A percentile compares a stretch with the other conserved stretches of the same genome.
Evolutionary conservation across 2,797 vertebrate species (phyloP).

Genomic region (Agapornis canus): DNA sequence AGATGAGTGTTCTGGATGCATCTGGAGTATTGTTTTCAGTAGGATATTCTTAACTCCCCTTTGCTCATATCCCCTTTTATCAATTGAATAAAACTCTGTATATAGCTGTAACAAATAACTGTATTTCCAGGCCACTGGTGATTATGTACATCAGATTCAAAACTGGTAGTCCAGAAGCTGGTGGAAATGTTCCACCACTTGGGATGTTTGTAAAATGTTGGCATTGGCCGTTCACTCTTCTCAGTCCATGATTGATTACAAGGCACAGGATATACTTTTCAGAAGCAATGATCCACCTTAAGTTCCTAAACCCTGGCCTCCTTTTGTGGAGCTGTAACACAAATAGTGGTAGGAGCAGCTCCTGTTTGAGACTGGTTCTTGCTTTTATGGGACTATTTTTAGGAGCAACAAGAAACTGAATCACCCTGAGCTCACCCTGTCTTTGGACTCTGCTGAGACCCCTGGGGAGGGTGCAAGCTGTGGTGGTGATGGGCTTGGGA

Average conservation of each 20-base stretch:
- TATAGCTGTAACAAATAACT: conserved; percentile 5
- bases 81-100: conserved; percentile 13
- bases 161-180: background rate
- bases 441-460: background rate
- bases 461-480: background rate
- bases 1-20: conserved; percentile 5
- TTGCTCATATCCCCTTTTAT: background rate
- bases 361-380: background rate
- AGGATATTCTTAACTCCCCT: conserved; percentile 5
- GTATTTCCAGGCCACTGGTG: background rate
- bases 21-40: conserved; percentile 41
- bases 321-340: background rate
- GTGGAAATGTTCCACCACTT: background rate
- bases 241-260: background rate
- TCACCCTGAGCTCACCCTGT: background rate
- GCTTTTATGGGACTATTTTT: background rate
- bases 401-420: background rate
- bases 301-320: background rate
- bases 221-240: background rate
- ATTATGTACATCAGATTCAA: background rate
- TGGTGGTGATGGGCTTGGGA: background rate
- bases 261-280: background rate
- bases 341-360: background rate
- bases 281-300: background rate
- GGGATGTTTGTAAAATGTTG: background rate